A percentile compares a stretch with the other conserved stretches of the same genome.
phyloP scores from a whole-genome alignment of 2,888 invertebrate genomes.

The Sepiola atlantica region DNA sequence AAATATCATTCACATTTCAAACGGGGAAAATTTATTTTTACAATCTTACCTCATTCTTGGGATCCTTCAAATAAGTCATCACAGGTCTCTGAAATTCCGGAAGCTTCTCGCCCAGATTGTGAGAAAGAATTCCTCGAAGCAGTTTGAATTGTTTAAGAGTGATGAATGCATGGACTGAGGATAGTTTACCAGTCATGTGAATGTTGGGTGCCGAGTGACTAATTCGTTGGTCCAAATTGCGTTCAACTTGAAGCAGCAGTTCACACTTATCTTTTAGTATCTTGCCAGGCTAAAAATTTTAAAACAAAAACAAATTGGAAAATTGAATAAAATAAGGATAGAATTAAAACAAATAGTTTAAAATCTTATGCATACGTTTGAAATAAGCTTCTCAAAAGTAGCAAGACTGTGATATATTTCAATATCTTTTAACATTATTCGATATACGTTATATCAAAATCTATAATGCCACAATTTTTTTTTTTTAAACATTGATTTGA shows the following conservation, averaged over 20 bases:
- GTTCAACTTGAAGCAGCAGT: constrained; percentile 86
- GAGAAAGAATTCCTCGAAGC: constrained; percentile 88
- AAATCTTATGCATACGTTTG: no score
- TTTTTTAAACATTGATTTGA: no score
- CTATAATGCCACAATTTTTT: no score
- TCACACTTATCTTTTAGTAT: constrained; percentile 83
- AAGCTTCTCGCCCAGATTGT: constrained; percentile 91
- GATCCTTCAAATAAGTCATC: constrained; percentile 76
- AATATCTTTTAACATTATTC: neutral
- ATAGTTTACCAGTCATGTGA: constrained; percentile 87
- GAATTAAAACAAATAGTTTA: neutral
- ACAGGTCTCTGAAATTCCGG: constrained; percentile 76
- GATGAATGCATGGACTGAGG: constrained; percentile 87
- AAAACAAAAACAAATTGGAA: neutral
- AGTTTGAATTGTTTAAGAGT: constrained; percentile 90
- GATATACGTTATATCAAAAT: no score
- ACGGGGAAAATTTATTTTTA: neutral
- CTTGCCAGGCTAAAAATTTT: constrained; percentile 53
- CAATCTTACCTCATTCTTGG: constrained; percentile 68
- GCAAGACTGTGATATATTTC: no score
- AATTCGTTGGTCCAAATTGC: constrained; percentile 83
- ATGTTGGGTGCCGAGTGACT: constrained; percentile 83
- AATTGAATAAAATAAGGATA: neutral
- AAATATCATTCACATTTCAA: no score
- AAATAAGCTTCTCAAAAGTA: no score